Evolutionary conservation across 2,797 vertebrate species (phyloP), one percentile per base, ranked within the genome.

Genomic region (Sebastiscus albofasciatus): DNA sequence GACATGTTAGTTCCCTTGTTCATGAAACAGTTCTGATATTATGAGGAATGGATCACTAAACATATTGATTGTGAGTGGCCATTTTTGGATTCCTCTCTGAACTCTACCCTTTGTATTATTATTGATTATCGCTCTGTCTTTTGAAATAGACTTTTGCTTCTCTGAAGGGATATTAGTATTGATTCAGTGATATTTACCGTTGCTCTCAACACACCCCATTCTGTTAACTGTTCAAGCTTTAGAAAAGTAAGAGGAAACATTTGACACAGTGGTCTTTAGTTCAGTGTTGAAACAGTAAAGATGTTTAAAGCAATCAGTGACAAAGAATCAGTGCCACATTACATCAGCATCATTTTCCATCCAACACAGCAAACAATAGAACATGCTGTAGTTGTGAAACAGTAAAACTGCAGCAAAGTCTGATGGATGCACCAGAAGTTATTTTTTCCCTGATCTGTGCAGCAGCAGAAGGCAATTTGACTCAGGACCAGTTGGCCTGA

Each of bases 401-500:
- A 20, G 24, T 73, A n/a, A 52, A 62, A 65, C 61, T 56, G 49
- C 73, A 71, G 60, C 39, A 68, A 67, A 79, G 64, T 29, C 10
- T 36, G 69, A 74, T 8, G 55, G 55, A 22, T 76, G 68, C 80
- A 82, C 76, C 79, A 60, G 52, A 39, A 61, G 67, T 80, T 84
- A 72, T 87, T 83, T 89, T 73, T 55, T 56, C 62, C 83, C 83
- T 60, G 59, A 82, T 87, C 64, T 81, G 80, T 87, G 67, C 64
- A 81, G 87, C 82, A 75, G 81, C 76, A 81, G 87, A 89, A 84
- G 83, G 77, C 83, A 58, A 27, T 81, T 87, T 84, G 84, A 90
- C 86, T 82, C 62, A 46, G 82, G 86, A 89, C 91, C 88, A 87
- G 86, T 92, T 93, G 89, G 89, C 82, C 84, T 76, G 86, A 89